Base-by-base conservation (phyloP, 1,140 invertebrate species). In the Caenorhabditis briggsae region DNA sequence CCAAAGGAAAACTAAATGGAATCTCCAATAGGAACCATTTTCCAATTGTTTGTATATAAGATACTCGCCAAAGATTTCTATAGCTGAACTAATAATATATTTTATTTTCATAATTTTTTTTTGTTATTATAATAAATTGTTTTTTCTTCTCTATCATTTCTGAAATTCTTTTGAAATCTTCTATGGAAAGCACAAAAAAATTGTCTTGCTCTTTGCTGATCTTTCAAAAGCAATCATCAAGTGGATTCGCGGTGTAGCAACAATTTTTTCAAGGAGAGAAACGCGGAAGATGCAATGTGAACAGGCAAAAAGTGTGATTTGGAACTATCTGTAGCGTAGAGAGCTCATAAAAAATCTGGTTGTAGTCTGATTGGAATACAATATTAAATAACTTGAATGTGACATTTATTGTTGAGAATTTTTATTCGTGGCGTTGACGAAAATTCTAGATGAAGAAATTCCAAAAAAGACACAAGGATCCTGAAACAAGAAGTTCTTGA, bases 1-100 rank as follows among this genome's bases (percentile, higher is more conserved):
- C 11, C 46, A 9, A 48, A 78, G 50, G 43, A 78, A 78, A 50
- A 78, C 14, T 53, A 23, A 50, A 50, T 78, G 43, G 33, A 33
- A 23, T 65, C 18, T 59, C 56, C 8, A n/a, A 20, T 78, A 18
- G 11, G 43, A n/a, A 78, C 11, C 20, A 2, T 11, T 18, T 7
- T 23, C 50, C 64, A 43, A 50, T 78, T 78, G 64, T 78, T 25
- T 78, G 70, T 78, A 78, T 78, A 78, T 78, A 50, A 23, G 70
- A 78, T 78, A 50, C 70, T 78, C 70, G 18, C n/a, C 48, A 2
- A 48, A 16, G 11, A 53, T 53, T 8, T 53, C 16, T 53, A 14
- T 14, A 50, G n/a, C 23, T 53, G 20, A 78, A 78, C 41, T 78
- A 78, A 20, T 78, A 61, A 23, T 1, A 48, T 18, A 25, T 70